Conservation (phyloP, 2,797 vertebrate genomes). For the Urophycis tenuis region DNA sequence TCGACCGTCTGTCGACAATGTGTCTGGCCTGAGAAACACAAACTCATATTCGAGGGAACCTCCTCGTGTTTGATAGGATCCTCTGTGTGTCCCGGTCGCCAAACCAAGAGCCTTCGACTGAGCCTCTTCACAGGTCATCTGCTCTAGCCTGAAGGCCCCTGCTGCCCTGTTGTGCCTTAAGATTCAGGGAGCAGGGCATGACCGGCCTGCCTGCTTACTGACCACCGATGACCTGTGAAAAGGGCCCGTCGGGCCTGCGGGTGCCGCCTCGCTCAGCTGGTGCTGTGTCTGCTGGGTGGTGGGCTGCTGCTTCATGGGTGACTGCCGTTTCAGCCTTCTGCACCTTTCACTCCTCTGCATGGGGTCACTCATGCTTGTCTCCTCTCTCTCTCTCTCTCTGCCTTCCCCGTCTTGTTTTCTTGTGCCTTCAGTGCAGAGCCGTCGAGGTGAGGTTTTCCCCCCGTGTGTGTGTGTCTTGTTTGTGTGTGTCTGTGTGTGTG, state of each 20-base stretch:
- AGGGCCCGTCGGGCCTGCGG: neutral
- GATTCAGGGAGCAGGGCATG: too few relatives aligned
- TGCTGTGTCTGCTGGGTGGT: neutral
- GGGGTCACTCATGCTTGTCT: slow-evolving; percentile 43
- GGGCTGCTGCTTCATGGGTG: neutral
- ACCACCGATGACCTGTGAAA: neutral
- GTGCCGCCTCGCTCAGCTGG: neutral
- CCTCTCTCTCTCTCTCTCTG: slow-evolving; percentile 53
- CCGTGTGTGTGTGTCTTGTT: slow-evolving; percentile 21
- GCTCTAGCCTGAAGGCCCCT: too few relatives aligned
- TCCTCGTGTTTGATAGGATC: too few relatives aligned
- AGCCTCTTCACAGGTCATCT: too few relatives aligned
- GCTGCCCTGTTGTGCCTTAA: neutral
- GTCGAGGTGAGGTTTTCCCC: slow-evolving; percentile 86
- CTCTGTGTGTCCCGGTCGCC: too few relatives aligned
- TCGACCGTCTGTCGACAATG: too few relatives aligned
- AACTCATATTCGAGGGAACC: too few relatives aligned
- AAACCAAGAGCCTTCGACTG: too few relatives aligned
- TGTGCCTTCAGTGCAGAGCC: slow-evolving; percentile 93
- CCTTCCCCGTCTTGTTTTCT: slow-evolving; percentile 64
- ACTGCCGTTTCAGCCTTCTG: neutral
- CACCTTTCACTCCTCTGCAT: slow-evolving; percentile 28
- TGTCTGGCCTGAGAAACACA: too few relatives aligned
- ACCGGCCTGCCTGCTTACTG: too few relatives aligned
- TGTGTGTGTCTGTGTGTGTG: slow-evolving; percentile 14